Percentiles rank a stretch among this genome's conserved stretches.
phyloP scores from a whole-genome alignment of 2,888 invertebrate genomes.

The Acleris laterana region DNA sequence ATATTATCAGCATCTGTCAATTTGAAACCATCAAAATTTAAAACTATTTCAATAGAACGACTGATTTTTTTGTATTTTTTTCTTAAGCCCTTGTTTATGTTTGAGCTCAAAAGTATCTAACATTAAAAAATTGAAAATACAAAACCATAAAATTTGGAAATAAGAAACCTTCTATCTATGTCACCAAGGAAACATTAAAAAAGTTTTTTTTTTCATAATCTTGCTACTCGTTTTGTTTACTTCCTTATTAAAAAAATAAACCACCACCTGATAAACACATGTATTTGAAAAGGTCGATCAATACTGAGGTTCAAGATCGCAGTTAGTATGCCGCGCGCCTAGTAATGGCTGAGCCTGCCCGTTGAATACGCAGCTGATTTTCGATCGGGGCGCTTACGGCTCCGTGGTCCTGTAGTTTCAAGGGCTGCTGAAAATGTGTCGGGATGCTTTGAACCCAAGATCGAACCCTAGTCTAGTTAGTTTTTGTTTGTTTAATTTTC shows the following conservation, averaged over 20 bases:
- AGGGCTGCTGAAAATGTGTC: not conserved
- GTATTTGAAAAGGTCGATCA: slow-evolving; percentile 24
- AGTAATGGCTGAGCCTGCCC: slow-evolving; percentile 44
- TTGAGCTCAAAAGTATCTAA: too few relatives aligned
- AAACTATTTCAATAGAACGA: too few relatives aligned
- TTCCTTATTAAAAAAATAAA: too few relatives aligned
- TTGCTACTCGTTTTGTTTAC: too few relatives aligned
- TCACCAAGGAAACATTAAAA: too few relatives aligned
- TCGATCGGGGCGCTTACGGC: slow-evolving; percentile 33
- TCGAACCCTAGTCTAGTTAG: not conserved
- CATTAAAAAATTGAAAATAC: too few relatives aligned
- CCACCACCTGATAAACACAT: too few relatives aligned
- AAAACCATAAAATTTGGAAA: too few relatives aligned
- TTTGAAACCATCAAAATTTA: not conserved
- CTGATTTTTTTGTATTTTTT: too few relatives aligned
- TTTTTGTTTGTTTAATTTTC: slow-evolving; percentile 9
- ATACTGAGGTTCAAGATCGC: slow-evolving; percentile 54
- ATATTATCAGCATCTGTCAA: not conserved
- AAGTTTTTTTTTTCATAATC: too few relatives aligned
- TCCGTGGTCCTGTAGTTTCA: slow-evolving; percentile 8
- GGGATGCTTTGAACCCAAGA: not conserved
- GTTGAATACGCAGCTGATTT: slow-evolving; percentile 44
- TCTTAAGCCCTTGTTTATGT: too few relatives aligned
- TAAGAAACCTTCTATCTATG: too few relatives aligned
- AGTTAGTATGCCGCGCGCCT: slow-evolving; percentile 54